Evolutionary conservation across 2,888 invertebrate genomes (phyloP).

Genomic region (Lissonota sp.): DNA sequence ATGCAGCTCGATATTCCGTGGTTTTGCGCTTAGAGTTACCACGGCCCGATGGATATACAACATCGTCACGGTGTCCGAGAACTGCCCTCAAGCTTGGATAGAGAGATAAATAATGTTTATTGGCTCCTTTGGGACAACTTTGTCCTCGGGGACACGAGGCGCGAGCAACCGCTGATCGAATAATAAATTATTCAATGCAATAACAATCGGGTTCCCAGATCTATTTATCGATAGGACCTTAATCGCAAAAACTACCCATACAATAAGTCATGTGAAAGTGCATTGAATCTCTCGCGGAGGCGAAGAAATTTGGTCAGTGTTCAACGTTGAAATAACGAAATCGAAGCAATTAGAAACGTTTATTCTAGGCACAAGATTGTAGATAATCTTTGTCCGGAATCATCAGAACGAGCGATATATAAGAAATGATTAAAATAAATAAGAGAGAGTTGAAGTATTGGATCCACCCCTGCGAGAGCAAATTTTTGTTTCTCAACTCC

Average conservation of each 20-base stretch:
- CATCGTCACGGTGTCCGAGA: conserved; percentile 4
- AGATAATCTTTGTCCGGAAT: too few species aligned
- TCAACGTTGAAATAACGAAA: too few species aligned
- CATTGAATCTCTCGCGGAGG: too few species aligned
- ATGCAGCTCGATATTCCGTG: conserved; percentile 30
- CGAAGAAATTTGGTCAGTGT: too few species aligned
- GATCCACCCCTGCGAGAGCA: too few species aligned
- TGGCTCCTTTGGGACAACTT: conserved; percentile 64
- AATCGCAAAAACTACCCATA: conserved; percentile 23
- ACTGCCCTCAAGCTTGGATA: conserved; percentile 42
- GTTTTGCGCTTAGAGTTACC: conserved; percentile 31
- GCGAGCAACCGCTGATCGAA: conserved; percentile 29
- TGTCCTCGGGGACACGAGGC: conserved; percentile 53
- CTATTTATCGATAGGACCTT: conserved; percentile 41
- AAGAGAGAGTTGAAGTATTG: too few species aligned
- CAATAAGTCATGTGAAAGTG: neutral
- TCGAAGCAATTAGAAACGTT: too few species aligned
- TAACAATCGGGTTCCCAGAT: conserved; percentile 50
- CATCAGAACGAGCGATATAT: too few species aligned
- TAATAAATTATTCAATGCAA: conserved; percentile 51
- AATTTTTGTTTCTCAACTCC: too few species aligned
- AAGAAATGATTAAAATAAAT: too few species aligned
- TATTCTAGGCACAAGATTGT: too few species aligned
- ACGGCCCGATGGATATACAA: conserved; percentile 45
- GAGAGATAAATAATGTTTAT: conserved; percentile 65